Conservation (phyloP, 2,888 invertebrate genomes). For the Agrochola lychnidis region DNA sequence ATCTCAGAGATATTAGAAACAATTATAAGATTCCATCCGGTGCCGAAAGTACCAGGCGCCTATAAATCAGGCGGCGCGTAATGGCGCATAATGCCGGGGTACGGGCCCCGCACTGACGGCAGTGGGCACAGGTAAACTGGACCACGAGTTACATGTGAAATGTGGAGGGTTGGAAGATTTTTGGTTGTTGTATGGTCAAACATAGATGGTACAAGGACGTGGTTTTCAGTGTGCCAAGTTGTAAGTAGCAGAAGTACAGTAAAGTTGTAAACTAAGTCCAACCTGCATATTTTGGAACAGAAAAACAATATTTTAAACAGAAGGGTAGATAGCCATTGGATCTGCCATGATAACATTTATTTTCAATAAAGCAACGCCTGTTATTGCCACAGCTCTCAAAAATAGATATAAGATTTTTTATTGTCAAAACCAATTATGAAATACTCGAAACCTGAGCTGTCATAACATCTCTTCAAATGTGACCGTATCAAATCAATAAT, state of each 20-base stretch:
- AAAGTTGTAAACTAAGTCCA: background rate
- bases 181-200: background rate
- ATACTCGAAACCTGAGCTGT: constrained; percentile 4
- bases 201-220: background rate
- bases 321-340: background rate
- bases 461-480: constrained; percentile 15
- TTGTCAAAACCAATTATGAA: constrained; percentile 16
- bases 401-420: constrained; percentile 1
- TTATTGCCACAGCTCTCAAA: background rate
- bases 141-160: constrained; percentile 18
- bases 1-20: constrained; percentile 51
- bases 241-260: background rate
- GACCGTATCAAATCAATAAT: constrained; percentile 35
- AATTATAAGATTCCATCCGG: constrained; percentile 66
- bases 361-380: background rate
- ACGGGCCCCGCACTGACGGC: constrained; percentile 62
- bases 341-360: background rate
- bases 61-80: constrained; percentile 76
- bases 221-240: background rate
- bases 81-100: constrained; percentile 78
- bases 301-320: background rate
- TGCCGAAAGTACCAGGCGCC: constrained; percentile 65
- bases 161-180: background rate
- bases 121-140: constrained; percentile 67
- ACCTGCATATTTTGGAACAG: background rate